These are phyloP conservation scores for Lutraria rhynchaena DNA, from an alignment of 1,140 invertebrate genomes.

Conservation along the genomic window DNA sequence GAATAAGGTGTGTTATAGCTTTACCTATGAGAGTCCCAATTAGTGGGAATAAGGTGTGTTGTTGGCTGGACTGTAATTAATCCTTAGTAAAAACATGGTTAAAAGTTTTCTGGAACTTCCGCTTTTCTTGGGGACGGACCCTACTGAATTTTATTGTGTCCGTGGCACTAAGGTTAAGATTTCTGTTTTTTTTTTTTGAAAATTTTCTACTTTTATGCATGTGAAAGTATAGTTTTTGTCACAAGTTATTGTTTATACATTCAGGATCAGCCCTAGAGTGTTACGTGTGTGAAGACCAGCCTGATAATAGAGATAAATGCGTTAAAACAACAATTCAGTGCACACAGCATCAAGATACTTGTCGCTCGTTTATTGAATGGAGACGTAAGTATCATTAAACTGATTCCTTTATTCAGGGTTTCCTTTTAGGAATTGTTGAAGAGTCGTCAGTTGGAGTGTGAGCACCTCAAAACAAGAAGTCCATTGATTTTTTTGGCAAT, in stretches of 20 bases:
- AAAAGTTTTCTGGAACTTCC: neutral
- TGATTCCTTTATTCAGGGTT: too few species aligned
- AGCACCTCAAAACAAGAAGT: too few species aligned
- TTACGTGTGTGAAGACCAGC: slow-evolving; percentile 96
- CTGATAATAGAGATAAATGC: slow-evolving; percentile 96
- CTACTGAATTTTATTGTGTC: too few species aligned
- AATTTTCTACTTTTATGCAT: neutral
- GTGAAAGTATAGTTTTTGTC: neutral
- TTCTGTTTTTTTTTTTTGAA: neutral
- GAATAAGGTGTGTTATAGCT: too few species aligned
- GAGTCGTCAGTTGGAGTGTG: too few species aligned
- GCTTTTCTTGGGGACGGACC: neutral
- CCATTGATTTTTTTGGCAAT: too few species aligned
- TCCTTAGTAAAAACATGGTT: neutral
- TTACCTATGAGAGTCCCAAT: too few species aligned
- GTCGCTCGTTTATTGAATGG: slow-evolving; percentile 82
- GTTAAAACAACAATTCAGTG: slow-evolving; percentile 95
- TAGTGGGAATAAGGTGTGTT: too few species aligned
- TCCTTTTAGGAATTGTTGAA: too few species aligned
- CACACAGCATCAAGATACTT: slow-evolving; percentile 92
- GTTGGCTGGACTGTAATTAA: neutral
- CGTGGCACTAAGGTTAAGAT: too few species aligned
- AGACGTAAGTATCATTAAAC: slow-evolving; percentile 67
- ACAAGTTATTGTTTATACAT: neutral
- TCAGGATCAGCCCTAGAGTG: slow-evolving; percentile 88